phyloP scores from a whole-genome alignment of 2,797 vertebrate species.

The Gobionotothen gibberifrons region DNA sequence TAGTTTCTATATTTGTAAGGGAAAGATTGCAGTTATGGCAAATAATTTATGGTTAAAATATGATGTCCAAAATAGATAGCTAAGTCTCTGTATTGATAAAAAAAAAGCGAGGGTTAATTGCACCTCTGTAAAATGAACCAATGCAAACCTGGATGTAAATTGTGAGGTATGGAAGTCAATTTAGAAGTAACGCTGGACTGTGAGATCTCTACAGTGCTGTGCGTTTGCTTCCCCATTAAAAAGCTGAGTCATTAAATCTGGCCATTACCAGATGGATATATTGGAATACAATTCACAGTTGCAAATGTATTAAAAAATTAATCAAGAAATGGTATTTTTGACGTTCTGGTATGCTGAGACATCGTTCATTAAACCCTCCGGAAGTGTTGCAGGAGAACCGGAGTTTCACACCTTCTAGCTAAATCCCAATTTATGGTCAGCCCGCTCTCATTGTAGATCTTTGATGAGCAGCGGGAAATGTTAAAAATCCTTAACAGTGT shows the following conservation, averaged over 20 bases:
- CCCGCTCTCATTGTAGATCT: conserved; percentile 50
- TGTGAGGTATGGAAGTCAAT: neutral
- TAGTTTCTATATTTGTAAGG: neutral
- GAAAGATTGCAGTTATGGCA: neutral
- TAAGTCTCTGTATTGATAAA: neutral
- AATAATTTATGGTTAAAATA: neutral
- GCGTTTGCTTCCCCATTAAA: neutral
- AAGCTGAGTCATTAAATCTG: conserved; percentile 28
- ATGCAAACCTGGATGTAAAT: conserved; percentile 5
- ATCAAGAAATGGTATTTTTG: conserved; percentile 39
- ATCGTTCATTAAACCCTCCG: conserved; percentile 38
- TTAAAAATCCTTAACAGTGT: conserved; percentile 78
- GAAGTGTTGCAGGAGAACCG: conserved; percentile 36
- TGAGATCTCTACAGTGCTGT: neutral
- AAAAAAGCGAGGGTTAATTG: neutral
- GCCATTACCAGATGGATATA: conserved; percentile 27
- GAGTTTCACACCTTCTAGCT: conserved; percentile 58
- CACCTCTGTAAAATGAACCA: conserved; percentile 1
- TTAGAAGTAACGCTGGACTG: neutral
- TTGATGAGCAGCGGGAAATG: conserved; percentile 70
- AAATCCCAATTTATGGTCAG: conserved; percentile 53
- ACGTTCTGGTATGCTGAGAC: conserved; percentile 23
- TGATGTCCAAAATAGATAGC: too few species aligned
- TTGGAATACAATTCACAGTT: conserved; percentile 9
- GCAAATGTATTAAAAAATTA: conserved; percentile 14